phyloP scores from a whole-genome alignment of 2,113 vertebrate species.

The Myotis yumanensis region DNA sequence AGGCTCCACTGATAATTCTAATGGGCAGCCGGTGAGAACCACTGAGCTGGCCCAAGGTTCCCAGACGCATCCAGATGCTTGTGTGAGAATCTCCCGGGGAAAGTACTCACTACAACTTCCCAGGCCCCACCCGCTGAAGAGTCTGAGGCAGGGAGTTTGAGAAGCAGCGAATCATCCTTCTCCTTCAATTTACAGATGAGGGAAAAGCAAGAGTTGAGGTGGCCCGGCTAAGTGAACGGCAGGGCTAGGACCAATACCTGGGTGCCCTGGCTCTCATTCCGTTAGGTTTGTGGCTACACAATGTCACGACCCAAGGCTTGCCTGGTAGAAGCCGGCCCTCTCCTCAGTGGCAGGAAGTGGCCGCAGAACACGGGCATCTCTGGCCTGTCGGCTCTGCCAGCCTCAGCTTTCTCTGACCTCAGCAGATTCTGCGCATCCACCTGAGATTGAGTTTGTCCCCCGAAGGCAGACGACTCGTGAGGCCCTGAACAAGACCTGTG shows the following conservation, averaged over 20 bases:
- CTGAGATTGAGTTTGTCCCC: background rate
- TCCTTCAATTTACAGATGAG: background rate
- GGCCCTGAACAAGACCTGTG: background rate
- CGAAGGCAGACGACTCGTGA: background rate
- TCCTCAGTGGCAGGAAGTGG: background rate
- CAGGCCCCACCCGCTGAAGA: background rate
- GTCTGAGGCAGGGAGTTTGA: background rate
- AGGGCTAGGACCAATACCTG: background rate
- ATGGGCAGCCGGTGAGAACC: background rate
- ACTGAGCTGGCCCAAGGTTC: background rate
- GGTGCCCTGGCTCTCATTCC: background rate
- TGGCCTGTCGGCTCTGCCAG: too few species aligned
- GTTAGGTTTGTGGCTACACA: background rate
- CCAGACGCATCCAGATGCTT: background rate
- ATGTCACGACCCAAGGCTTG: background rate
- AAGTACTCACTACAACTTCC: background rate
- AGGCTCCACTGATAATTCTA: background rate
- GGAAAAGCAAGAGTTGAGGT: background rate
- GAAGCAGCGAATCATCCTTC: background rate
- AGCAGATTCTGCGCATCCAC: background rate
- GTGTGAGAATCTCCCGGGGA: background rate
- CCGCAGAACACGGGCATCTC: background rate
- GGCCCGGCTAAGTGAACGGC: background rate
- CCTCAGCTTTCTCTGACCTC: too few species aligned
- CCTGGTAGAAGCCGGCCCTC: background rate